phyloP scores from a whole-genome alignment of 2,797 vertebrate genomes.

The Gila robusta region DNA sequence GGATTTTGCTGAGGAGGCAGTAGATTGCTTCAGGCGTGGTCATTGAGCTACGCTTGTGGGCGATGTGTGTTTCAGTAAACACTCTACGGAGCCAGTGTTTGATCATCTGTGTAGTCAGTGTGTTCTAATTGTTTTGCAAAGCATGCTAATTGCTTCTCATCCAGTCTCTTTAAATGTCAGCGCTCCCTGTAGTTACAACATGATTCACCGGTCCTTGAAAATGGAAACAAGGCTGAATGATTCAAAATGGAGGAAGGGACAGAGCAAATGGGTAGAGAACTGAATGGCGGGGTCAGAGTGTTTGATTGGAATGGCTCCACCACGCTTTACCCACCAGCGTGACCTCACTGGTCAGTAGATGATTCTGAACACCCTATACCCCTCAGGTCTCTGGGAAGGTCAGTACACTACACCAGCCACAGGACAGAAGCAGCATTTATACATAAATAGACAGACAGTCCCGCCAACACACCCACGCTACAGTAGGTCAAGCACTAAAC shows the following conservation, averaged over 20 bases:
- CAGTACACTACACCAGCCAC: constrained; percentile 53
- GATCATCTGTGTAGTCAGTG: constrained; percentile 66
- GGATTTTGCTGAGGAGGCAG: constrained; percentile 55
- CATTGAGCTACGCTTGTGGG: constrained; percentile 40
- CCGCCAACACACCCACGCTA: constrained; percentile 36
- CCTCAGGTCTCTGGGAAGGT: constrained; percentile 64
- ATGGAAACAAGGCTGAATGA: constrained; percentile 60
- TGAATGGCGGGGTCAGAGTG: constrained; percentile 41
- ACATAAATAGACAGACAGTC: constrained; percentile 53
- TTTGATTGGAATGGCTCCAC: constrained; percentile 55
- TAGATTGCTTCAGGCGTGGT: constrained; percentile 42
- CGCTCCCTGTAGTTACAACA: constrained; percentile 58
- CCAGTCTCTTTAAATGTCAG: constrained; percentile 74
- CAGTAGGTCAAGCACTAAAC: constrained; percentile 64
- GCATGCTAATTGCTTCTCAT: constrained; percentile 72
- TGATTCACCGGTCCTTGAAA: constrained; percentile 69
- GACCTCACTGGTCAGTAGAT: constrained; percentile 50
- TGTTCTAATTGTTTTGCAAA: constrained; percentile 72
- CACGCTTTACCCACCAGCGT: constrained; percentile 45
- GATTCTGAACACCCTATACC: constrained; percentile 43
- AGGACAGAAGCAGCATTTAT: constrained; percentile 63
- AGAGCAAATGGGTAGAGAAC: constrained; percentile 28
- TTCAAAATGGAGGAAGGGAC: constrained; percentile 38
- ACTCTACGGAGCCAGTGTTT: constrained; percentile 56
- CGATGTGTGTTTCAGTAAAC: constrained; percentile 41